These are phyloP conservation scores for Athetis lepigone DNA, from an alignment of 2,888 invertebrate species.

Conservation along the genomic window DNA sequence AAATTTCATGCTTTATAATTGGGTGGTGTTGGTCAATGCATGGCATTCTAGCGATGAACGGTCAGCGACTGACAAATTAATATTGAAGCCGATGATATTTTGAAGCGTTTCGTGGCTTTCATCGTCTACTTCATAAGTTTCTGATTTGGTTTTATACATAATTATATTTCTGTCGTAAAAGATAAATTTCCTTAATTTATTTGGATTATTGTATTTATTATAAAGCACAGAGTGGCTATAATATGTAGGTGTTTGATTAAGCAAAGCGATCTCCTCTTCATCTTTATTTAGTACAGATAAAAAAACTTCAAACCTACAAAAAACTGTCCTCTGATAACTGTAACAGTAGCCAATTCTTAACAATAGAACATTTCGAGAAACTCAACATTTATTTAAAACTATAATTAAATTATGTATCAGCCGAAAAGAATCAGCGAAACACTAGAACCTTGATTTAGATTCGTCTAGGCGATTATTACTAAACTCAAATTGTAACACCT, in stretches of 20 bases:
- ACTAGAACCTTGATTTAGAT: slow-evolving; percentile 53
- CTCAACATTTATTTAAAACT: background rate
- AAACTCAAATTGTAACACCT: slow-evolving; percentile 51
- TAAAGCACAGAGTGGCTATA: background rate
- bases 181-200: slow-evolving; percentile 3
- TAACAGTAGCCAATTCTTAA: background rate
- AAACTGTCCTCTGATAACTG: background rate
- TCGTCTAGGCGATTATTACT: slow-evolving; percentile 46
- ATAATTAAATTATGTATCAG: background rate
- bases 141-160: slow-evolving; percentile 3
- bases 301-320: background rate
- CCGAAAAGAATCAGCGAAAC: slow-evolving; percentile 25
- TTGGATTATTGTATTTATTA: slow-evolving; percentile 22
- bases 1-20: slow-evolving; percentile 61
- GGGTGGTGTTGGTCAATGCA: slow-evolving; percentile 33
- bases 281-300: background rate
- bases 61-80: slow-evolving; percentile 43
- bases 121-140: slow-evolving; percentile 12
- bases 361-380: background rate
- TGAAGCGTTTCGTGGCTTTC: slow-evolving; percentile 3
- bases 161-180: slow-evolving; percentile 1
- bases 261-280: background rate
- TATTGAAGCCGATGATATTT: slow-evolving; percentile 33
- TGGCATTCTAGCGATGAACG: slow-evolving; percentile 36
- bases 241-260: background rate